Evolutionary conservation across 2,797 vertebrate species (phyloP).

Genomic region (Amblyraja radiata): DNA sequence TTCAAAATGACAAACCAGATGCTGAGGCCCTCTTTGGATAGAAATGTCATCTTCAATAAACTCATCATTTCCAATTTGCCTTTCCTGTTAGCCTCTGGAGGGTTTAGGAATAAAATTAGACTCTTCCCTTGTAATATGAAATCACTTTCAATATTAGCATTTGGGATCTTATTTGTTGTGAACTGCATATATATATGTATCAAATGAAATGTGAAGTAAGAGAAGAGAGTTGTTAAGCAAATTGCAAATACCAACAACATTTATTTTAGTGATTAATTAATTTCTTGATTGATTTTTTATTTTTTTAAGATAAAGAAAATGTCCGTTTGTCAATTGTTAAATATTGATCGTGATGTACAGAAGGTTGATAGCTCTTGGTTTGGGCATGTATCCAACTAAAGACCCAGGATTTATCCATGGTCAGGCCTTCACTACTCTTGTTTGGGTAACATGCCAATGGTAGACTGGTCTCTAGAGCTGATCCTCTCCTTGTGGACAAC

Average conservation of each 20-base stretch:
- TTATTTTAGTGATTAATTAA: background rate
- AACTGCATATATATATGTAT: background rate
- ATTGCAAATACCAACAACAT: background rate
- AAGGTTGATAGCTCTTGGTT: background rate
- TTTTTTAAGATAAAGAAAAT: background rate
- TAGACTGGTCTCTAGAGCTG: background rate
- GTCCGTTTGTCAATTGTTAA: background rate
- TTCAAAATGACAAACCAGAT: background rate
- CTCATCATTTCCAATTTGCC: background rate
- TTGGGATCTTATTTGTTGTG: background rate
- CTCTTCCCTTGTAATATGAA: background rate
- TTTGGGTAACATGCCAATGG: background rate
- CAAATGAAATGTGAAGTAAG: background rate
- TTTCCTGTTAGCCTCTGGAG: background rate
- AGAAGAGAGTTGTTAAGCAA: background rate
- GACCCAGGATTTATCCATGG: background rate
- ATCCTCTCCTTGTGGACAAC: too few relatives aligned
- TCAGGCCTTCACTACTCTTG: background rate
- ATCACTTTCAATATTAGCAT: background rate
- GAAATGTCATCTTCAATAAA: background rate
- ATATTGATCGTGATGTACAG: background rate
- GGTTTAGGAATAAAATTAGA: background rate
- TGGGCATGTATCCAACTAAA: background rate
- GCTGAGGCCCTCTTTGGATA: background rate
- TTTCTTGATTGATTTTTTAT: background rate